Conservation (phyloP, 2,888 invertebrate genomes). For the Theretra japonica region DNA sequence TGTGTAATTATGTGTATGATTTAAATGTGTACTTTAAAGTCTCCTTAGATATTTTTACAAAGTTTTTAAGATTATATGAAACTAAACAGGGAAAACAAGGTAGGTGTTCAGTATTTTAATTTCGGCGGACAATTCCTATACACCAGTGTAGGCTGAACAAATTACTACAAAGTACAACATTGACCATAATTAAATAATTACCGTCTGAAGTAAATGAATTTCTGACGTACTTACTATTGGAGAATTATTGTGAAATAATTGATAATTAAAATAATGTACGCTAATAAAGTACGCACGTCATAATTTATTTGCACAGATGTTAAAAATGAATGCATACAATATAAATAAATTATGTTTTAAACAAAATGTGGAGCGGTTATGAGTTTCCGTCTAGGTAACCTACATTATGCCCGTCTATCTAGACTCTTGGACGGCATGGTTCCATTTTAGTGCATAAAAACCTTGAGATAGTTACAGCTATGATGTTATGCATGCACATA, state of each 20-base stretch:
- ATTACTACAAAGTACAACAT: not conserved
- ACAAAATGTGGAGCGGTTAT: constrained; percentile 15
- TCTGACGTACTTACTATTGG: not conserved
- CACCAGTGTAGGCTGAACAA: too few relatives aligned
- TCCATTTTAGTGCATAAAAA: constrained; percentile 21
- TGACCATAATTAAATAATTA: not conserved
- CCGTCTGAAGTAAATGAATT: not conserved
- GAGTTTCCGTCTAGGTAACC: constrained; percentile 9
- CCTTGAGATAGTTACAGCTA: not conserved
- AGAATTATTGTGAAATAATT: not conserved
- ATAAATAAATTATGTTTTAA: constrained; percentile 25
- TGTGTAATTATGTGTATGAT: too few relatives aligned
- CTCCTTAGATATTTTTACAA: too few relatives aligned
- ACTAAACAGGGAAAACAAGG: too few relatives aligned
- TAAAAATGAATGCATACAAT: constrained; percentile 20
- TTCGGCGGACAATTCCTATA: too few relatives aligned
- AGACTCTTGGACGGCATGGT: constrained; percentile 20
- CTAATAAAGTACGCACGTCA: not conserved
- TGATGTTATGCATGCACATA: constrained; percentile 5
- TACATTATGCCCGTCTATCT: constrained; percentile 27
- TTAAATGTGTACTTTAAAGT: too few relatives aligned
- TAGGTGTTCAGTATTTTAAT: too few relatives aligned
- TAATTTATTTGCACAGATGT: constrained; percentile 5
- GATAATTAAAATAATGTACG: not conserved
- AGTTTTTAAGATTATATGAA: too few relatives aligned